These are phyloP conservation scores for Stomorhina lunata DNA, from an alignment of 2,888 invertebrate genomes.

Conservation along the genomic window DNA sequence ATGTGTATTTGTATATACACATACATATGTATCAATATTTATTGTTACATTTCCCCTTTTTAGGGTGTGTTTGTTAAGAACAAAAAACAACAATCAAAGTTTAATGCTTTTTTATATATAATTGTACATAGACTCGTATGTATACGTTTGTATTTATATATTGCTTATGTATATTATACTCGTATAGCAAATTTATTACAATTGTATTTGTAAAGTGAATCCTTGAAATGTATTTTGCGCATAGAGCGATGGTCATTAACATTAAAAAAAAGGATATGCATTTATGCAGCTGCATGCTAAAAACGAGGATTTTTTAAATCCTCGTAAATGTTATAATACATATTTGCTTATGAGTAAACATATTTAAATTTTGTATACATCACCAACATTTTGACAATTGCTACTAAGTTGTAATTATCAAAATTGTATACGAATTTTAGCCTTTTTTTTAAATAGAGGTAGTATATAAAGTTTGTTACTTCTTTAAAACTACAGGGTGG, in stretches of 20 bases:
- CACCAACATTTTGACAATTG: no score
- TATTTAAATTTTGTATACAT: no score
- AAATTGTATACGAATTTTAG: no score
- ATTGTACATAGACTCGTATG: conserved; percentile 53
- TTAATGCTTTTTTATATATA: conserved; percentile 74
- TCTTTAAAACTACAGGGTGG: no score
- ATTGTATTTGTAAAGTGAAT: conserved; percentile 11
- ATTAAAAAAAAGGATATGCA: neutral
- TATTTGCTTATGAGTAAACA: no score
- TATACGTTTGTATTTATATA: neutral
- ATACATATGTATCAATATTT: conserved; percentile 55
- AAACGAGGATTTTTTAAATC: no score
- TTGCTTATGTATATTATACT: neutral
- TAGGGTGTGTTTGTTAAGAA: conserved; percentile 66
- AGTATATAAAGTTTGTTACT: no score
- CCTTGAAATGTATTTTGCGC: conserved; percentile 26
- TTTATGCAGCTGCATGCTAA: neutral
- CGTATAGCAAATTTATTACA: neutral
- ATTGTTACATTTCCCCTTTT: conserved; percentile 70
- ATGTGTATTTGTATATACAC: neutral
- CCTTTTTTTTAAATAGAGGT: no score
- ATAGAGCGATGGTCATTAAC: conserved; percentile 13
- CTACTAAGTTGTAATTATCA: no score
- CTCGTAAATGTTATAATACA: no score
- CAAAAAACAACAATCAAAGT: conserved; percentile 64